A percentile compares a stretch with the other conserved stretches of the same genome.
Evolutionary conservation across 2,113 vertebrate genomes (phyloP).

Genomic region (Eretmochelys imbricata): DNA sequence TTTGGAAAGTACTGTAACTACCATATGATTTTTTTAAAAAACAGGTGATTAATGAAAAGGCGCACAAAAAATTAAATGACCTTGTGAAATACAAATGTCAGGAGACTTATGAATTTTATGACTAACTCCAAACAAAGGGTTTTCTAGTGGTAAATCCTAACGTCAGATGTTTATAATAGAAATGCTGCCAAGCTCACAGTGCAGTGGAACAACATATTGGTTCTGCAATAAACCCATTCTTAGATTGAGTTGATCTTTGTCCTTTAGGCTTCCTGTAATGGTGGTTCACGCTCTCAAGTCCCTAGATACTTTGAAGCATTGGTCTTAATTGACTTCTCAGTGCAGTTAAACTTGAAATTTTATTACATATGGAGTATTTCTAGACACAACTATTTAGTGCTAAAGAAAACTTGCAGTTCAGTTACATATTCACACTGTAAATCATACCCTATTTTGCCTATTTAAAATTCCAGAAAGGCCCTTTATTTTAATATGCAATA

Average conservation of each 20-base stretch:
- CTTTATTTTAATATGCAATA: background rate
- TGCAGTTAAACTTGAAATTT: background rate
- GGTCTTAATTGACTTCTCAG: background rate
- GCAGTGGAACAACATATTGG: background rate
- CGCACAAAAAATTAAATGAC: background rate
- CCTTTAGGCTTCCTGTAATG: background rate
- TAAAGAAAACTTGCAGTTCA: background rate
- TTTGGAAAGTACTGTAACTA: background rate
- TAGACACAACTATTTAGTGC: background rate
- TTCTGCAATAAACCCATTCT: background rate
- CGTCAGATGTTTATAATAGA: background rate
- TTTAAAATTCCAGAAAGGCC: background rate
- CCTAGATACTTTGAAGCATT: background rate
- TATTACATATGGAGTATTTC: background rate
- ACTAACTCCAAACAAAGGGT: background rate
- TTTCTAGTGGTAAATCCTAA: background rate
- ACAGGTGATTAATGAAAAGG: background rate
- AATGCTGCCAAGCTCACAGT: background rate
- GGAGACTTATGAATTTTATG: slow-evolving; percentile 1
- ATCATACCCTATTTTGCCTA: background rate
- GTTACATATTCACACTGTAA: background rate
- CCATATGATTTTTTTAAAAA: background rate
- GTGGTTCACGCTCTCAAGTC: background rate
- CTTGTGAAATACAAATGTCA: background rate
- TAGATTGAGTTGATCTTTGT: background rate